These are phyloP conservation scores for Geotrypetes seraphini DNA, from an alignment of 2,797 vertebrate genomes.

Conservation along the genomic window DNA sequence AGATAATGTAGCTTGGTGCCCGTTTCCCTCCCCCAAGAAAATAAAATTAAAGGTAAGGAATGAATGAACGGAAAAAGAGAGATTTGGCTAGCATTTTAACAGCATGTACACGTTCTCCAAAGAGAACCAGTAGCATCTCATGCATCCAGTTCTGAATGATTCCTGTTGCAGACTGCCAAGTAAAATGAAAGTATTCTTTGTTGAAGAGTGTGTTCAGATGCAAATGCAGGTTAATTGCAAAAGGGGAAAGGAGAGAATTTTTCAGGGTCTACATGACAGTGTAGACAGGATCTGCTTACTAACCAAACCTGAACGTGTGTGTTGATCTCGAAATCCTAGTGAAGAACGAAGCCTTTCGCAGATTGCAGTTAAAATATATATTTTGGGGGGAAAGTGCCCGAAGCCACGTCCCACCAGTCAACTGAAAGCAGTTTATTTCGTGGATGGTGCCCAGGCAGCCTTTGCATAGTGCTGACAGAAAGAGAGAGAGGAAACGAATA, in stretches of 20 bases:
- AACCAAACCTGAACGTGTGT: too few species aligned
- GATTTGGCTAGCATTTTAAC: not conserved
- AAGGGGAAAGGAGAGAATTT: not conserved
- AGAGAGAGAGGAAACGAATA: not conserved
- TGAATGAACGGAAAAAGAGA: not conserved
- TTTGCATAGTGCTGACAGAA: not conserved
- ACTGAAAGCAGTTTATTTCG: not conserved
- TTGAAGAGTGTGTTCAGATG: conserved; percentile 5
- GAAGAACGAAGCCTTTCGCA: too few species aligned
- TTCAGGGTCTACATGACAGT: not conserved
- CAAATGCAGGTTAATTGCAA: conserved; percentile 4
- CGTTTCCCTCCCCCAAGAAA: conserved; percentile 2
- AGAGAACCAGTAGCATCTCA: not conserved
- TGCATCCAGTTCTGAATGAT: not conserved
- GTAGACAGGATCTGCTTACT: not conserved
- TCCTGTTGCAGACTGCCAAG: conserved; percentile 8
- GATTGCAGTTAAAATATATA: too few species aligned
- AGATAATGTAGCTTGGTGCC: conserved; percentile 9
- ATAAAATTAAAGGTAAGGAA: conserved; percentile 32
- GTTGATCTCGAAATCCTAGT: too few species aligned
- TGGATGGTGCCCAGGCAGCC: not conserved
- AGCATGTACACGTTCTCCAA: not conserved
- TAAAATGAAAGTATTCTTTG: conserved; percentile 14
- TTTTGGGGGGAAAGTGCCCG: conserved; percentile 10
- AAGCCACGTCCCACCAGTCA: conserved; percentile 3